Evolutionary conservation across 2,113 vertebrate species (phyloP), one percentile per base, ranked within the genome.

Genomic region (Saguinus imperator): DNA sequence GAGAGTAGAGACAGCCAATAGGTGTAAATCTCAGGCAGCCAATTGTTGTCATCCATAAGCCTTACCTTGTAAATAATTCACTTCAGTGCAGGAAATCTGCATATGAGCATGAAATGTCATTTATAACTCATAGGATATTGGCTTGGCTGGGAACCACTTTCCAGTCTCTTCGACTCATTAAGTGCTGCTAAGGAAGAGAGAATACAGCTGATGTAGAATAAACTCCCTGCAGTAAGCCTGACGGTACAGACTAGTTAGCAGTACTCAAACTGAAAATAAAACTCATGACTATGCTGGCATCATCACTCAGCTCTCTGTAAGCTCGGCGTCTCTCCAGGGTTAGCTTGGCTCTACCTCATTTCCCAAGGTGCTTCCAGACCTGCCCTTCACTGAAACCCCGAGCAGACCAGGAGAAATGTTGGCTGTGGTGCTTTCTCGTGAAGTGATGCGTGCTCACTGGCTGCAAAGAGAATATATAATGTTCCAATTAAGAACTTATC

Each of bases 51-150:
- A 97, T 98, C 98, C 94, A 98, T 96, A 96, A 98, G 98, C 98
- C 98, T 97, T 96, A 98, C 97, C 98, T 98, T 98, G 98, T 98
- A 98, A 99, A 98, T 98, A 99, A 98, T 98, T 99, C 98, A 98
- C 98, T 98, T 96, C 94, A 27, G 97, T 96, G 98, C 97, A 98
- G 98, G 97, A 98, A 98, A 98, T 98, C 98, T 99, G 98, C 98
- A 98, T 98, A 98, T 97, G 91, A 98, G 97, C 97, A 98, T 98
- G 98, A 98, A 98, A 98, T 98, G 98, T 98, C 98, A 98, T 98
- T 98, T 98, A 97, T 98, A 98, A 98, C 98, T 98, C 98, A 97
- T 81, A 98, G 97, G 95, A 94, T 98, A 97, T 97, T 97, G 97
- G 90, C 97, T 98, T 98, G 94, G 80, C 98, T 98, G 96, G 96